Evolutionary conservation across 2,888 invertebrate genomes (phyloP).

Genomic region (Drosophila melanocephala): DNA sequence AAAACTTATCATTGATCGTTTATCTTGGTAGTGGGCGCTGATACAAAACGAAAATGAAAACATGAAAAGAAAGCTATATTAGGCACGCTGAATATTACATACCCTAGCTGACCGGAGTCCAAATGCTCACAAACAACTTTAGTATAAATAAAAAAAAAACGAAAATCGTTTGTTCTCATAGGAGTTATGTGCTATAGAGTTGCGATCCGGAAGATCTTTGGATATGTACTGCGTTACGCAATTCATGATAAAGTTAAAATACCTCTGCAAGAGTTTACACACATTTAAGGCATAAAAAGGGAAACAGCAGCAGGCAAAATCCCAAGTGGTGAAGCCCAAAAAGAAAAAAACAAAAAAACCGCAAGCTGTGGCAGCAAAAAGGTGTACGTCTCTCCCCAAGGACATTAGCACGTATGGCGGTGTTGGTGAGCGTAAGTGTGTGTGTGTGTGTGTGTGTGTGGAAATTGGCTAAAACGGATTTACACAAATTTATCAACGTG

Average conservation of each 20-base stretch:
- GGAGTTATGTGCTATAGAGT: background rate
- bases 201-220: background rate
- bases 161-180: background rate
- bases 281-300: background rate
- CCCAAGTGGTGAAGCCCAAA: constrained; percentile 45
- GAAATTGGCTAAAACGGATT: constrained; percentile 83
- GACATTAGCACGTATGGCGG: constrained; percentile 66
- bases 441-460: constrained; percentile 50
- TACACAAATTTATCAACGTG: constrained; percentile 82
- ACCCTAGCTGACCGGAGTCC: background rate
- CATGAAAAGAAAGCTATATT: background rate
- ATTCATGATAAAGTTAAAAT: background rate
- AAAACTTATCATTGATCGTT: constrained; percentile 75
- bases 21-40: constrained; percentile 38
- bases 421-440: constrained; percentile 1
- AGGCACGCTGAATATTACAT: background rate
- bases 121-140: background rate
- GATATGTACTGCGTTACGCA: background rate
- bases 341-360: constrained; percentile 48
- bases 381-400: constrained; percentile 71
- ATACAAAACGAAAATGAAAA: constrained; percentile 1
- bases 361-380: constrained; percentile 67
- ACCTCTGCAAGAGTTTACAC: background rate
- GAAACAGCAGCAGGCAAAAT: constrained; percentile 24
- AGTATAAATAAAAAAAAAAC: background rate